These are phyloP conservation scores for Mythimna loreyi DNA, from an alignment of 2,888 invertebrate species.

Conservation along the genomic window DNA sequence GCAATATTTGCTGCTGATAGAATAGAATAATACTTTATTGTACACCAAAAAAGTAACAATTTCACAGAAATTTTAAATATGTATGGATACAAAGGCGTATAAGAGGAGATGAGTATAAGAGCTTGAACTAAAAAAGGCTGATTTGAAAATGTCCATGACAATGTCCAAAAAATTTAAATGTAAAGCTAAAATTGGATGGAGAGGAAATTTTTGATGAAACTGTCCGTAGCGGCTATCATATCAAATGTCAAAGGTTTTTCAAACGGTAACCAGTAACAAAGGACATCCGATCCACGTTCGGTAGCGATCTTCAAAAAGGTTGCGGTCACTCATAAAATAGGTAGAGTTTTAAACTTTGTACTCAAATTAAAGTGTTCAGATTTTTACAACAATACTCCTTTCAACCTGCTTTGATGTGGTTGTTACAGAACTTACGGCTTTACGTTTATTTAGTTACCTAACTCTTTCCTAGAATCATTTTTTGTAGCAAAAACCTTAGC, in stretches of 20 bases:
- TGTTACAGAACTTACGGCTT: constrained; percentile 1
- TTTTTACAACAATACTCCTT: constrained; percentile 17
- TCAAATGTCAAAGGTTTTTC: constrained; percentile 41
- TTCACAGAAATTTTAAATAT: too few relatives aligned
- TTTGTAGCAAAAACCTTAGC: not conserved
- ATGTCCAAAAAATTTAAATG: constrained; percentile 1
- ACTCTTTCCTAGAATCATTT: not conserved
- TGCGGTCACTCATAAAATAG: constrained; percentile 11
- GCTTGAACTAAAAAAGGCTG: too few relatives aligned
- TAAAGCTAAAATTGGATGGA: not conserved
- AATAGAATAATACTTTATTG: too few relatives aligned
- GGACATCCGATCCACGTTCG: constrained; percentile 18
- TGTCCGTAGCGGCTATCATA: constrained; percentile 7
- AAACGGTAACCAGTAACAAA: constrained; percentile 37
- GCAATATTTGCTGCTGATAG: too few relatives aligned
- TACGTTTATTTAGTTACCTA: not conserved
- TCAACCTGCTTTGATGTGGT: constrained; percentile 36
- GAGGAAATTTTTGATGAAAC: constrained; percentile 1
- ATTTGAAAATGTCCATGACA: not conserved
- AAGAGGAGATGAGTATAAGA: too few relatives aligned
- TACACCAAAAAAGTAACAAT: too few relatives aligned
- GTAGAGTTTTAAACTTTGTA: constrained; percentile 8
- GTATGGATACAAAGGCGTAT: too few relatives aligned
- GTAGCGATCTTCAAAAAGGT: not conserved
- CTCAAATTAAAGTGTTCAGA: constrained; percentile 12